phyloP scores from a whole-genome alignment of 2,113 vertebrate genomes.

The Hippocampus zosterae region DNA sequence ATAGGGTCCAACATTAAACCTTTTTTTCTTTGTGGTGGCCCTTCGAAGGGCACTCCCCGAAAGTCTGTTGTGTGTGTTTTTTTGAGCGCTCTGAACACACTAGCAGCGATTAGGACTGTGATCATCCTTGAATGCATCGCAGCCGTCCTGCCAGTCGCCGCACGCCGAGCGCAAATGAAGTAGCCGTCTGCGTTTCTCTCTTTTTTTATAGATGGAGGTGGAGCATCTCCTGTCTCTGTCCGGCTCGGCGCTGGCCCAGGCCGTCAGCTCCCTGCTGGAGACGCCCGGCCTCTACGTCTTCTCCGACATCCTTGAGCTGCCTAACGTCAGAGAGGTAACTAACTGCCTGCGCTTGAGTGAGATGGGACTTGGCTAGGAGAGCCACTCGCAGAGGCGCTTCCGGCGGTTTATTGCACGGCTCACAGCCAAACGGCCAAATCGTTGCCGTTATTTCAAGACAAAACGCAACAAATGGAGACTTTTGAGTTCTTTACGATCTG shows the following conservation, averaged over 20 bases:
- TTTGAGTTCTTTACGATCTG: too few species aligned
- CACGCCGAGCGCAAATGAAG: neutral
- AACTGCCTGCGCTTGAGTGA: slow-evolving; percentile 10
- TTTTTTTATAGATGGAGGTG: slow-evolving; percentile 73
- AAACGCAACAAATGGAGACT: too few species aligned
- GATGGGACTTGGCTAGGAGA: too few species aligned
- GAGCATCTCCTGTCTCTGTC: slow-evolving; percentile 78
- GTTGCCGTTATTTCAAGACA: too few species aligned
- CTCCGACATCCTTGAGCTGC: slow-evolving; percentile 76
- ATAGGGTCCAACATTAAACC: too few species aligned
- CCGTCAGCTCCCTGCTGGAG: slow-evolving; percentile 75
- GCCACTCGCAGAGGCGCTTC: too few species aligned
- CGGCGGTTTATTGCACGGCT: too few species aligned
- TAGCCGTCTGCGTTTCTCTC: slow-evolving; percentile 30
- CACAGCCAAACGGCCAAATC: too few species aligned
- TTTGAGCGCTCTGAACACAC: slow-evolving; percentile 1
- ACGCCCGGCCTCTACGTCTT: slow-evolving; percentile 79
- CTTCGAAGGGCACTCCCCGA: slow-evolving; percentile 1
- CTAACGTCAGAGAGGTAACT: slow-evolving; percentile 75
- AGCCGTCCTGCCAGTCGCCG: neutral
- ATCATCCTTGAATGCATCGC: neutral
- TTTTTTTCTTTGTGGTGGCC: too few species aligned
- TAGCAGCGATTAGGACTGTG: neutral
- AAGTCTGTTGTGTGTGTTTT: slow-evolving; percentile 1
- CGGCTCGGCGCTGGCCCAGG: slow-evolving; percentile 72